phyloP scores from a whole-genome alignment of 2,888 invertebrate genomes.

The Lycophotia porphyrea region DNA sequence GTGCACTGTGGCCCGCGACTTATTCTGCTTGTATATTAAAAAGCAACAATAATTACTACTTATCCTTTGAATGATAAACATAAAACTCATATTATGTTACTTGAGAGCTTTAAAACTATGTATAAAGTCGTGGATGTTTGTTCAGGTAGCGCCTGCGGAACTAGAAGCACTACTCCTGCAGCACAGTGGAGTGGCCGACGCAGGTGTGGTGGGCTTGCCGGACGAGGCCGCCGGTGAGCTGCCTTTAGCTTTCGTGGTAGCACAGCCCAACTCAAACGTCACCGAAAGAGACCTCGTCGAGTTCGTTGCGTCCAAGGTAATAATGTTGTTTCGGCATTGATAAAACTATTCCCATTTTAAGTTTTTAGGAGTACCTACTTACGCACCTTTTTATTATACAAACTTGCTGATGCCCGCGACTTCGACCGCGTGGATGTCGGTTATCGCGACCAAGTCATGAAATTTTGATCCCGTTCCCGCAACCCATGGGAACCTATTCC shows the following conservation, averaged over 20 bases:
- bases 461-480: too few relatives aligned
- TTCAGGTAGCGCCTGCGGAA: constrained; percentile 95
- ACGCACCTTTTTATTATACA: not conserved
- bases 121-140: not conserved
- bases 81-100: not conserved
- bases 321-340: not conserved
- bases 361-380: not conserved
- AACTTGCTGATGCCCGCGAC: too few relatives aligned
- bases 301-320: constrained; percentile 87
- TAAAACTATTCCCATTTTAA: not conserved
- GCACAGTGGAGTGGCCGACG: constrained; percentile 93
- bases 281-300: constrained; percentile 90
- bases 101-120: not conserved
- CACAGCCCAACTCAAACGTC: constrained; percentile 86
- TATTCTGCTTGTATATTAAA: not conserved
- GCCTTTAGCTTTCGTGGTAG: constrained; percentile 94
- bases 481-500: too few relatives aligned
- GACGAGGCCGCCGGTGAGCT: constrained; percentile 94
- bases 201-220: constrained; percentile 94
- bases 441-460: too few relatives aligned
- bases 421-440: too few relatives aligned
- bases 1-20: not conserved
- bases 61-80: not conserved
- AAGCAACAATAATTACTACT: not conserved
- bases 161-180: constrained; percentile 94